Evolutionary conservation across 2,113 vertebrate genomes (phyloP), one percentile per base, ranked within the genome.

Genomic region (Pontoporia blainvillei): DNA sequence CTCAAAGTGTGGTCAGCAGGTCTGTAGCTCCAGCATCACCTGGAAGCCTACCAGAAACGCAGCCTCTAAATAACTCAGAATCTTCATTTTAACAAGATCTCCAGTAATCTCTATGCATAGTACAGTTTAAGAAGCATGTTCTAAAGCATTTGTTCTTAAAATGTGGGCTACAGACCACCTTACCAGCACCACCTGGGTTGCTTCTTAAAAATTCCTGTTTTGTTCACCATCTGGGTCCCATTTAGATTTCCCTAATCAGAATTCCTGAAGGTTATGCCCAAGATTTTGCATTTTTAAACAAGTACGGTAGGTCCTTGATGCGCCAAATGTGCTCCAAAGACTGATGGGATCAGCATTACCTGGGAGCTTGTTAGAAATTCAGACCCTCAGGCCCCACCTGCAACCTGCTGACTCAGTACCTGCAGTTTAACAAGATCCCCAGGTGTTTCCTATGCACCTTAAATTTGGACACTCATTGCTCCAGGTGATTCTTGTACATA

Each of bases 141-240:
- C 66, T 23, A 8, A 72, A 84, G 81, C 82, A 85, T 92, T 94
- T 95, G 90, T 85, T 90, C 94, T 89, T 66, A 87, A 84, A 86
- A 92, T 41, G 54, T 90, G 61, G 54, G 76, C 79, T 87, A 64
- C 15, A 75, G 69, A 79, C 20, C 67, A 90, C 91, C 90, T 90
- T 86, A 76, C 46, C 62, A 73, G 23, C 14, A 64, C 86, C 97
- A 98, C 93, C 89, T 94, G 89, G 39, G 41, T 49, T 94, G 41
- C 67, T 97, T 93, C 89, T 44, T 95, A 67, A 95, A 96, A 66
- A 86, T 90, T 66, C 76, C 75, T 82, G n/a, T 95, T 95, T 96
- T 91, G 18, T 31, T 89, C 21, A 93, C 91, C 94, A 95, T 96
- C 96, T 96, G 91, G 81, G 29, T 89, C 76, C 71, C n/a, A 66